Percentiles rank a stretch among this genome's conserved stretches.
These are phyloP conservation scores for Myxocyprinus asiaticus DNA, from an alignment of 2,113 vertebrate genomes.

Conservation along the genomic window DNA sequence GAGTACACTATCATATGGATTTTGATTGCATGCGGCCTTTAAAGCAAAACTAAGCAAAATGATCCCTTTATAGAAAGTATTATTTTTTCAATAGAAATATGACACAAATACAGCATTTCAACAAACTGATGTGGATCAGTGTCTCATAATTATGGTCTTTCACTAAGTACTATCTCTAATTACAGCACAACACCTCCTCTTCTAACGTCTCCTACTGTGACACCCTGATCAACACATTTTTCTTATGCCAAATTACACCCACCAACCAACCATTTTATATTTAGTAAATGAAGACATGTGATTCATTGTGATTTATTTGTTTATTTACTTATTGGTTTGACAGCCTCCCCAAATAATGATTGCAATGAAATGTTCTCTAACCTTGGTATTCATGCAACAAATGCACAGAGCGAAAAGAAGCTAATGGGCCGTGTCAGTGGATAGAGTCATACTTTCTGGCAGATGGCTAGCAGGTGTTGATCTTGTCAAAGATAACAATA, in stretches of 20 bases:
- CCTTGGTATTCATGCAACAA: not conserved
- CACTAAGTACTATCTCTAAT: constrained; percentile 13
- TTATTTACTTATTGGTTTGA: constrained; percentile 13
- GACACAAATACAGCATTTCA: no score
- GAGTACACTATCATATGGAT: no score
- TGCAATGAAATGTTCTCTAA: not conserved
- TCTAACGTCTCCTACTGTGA: constrained; percentile 27
- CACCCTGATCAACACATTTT: constrained; percentile 10
- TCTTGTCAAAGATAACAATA: constrained; percentile 10
- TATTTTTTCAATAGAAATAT: no score
- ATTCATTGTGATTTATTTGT: not conserved
- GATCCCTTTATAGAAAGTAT: not conserved
- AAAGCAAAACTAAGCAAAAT: not conserved
- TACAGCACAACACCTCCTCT: constrained; percentile 37
- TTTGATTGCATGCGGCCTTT: not conserved
- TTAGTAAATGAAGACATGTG: constrained; percentile 8
- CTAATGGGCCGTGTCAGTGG: constrained; percentile 18
- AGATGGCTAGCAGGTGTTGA: constrained; percentile 1
- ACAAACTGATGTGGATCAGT: not conserved
- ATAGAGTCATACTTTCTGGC: not conserved
- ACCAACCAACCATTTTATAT: constrained; percentile 19
- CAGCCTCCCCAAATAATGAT: not conserved
- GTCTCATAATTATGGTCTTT: constrained; percentile 19
- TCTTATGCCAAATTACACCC: constrained; percentile 12
- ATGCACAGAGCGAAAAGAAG: not conserved